Percentiles rank a stretch among this genome's conserved stretches.
Evolutionary conservation across 2,113 vertebrate species (phyloP).

Genomic region (Tinamus guttatus): DNA sequence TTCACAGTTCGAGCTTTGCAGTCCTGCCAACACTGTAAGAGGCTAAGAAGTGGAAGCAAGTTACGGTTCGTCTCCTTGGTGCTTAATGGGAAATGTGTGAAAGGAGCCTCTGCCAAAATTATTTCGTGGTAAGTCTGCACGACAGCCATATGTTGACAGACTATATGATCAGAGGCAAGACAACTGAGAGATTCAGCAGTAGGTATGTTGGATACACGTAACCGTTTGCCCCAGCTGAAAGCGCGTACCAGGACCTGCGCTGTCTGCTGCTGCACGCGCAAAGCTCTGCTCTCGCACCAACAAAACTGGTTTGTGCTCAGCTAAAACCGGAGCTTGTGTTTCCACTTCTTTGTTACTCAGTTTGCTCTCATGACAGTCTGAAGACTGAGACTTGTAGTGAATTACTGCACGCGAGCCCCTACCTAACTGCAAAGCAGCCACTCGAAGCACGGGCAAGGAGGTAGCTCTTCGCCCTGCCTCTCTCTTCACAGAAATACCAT

Average conservation of each 20-base stretch:
- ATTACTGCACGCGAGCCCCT: accelerated
- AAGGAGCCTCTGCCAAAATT: neutral
- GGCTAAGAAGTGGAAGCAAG: neutral
- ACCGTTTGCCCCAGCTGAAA: neutral
- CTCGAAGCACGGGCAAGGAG: neutral
- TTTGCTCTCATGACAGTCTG: neutral
- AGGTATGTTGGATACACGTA: accelerated
- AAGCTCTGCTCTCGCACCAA: accelerated
- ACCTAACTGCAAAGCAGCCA: neutral
- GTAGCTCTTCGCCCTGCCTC: neutral
- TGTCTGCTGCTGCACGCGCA: accelerated
- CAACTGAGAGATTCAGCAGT: neutral
- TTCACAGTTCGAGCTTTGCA: neutral
- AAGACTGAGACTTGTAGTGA: neutral
- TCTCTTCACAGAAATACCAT: neutral
- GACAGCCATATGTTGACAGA: neutral
- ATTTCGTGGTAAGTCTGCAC: neutral
- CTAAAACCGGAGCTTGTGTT: neutral
- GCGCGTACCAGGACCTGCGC: neutral
- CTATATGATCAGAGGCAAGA: neutral
- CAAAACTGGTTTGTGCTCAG: neutral
- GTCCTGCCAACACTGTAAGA: neutral
- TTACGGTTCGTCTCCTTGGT: neutral
- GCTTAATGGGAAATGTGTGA: neutral
- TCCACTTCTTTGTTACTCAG: neutral